Evolutionary conservation across 2,888 invertebrate species (phyloP), one percentile per base, ranked within the genome.

Genomic region (Drosophila nr. perissopoda): DNA sequence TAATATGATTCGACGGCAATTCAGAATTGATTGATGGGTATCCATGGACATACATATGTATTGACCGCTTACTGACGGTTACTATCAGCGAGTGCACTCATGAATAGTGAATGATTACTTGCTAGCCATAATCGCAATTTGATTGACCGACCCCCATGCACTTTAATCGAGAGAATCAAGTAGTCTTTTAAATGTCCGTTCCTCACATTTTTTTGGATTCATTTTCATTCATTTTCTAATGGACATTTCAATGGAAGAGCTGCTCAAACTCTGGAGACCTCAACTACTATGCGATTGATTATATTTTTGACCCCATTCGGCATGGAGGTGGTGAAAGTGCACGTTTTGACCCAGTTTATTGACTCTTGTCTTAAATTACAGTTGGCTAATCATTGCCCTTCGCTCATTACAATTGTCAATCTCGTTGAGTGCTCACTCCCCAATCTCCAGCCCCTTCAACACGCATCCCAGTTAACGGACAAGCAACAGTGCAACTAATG

Each of bases 381-480:
- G 69, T 73, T 77, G 57, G 74, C 74, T 88, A 80, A 80, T 85
- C 65, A 87, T 76, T 51, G 80, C 63, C 67, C 42, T 62, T 62
- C 51, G 60, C 74, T 75, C 75, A 76, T 84, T 88, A 71, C 63
- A 62, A 70, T 76, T 88, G 79, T 84, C 88, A 82, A 75, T 74
- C 67, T 53, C 61, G 64, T 69, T 81, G 70, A 82, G 81, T 82
- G 75, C 67, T 63, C 70, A 16, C n/a, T 16, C n/a, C n/a, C 27
- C 13, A 13, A n/a, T 40, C 34, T 34, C 18, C n/a, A 25, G 0
- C 16, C 62, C n/a, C 40, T 33, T 36, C 21, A 38, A 18, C 29
- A 21, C 21, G 4, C 25, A 16, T 46, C 46, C 46, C 46, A 16
- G 25, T 34, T 29, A 49, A 48, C 54, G 27, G 34, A 29, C 56